Evolutionary conservation across 2,797 vertebrate genomes (phyloP).

Genomic region (Geotrypetes seraphini): DNA sequence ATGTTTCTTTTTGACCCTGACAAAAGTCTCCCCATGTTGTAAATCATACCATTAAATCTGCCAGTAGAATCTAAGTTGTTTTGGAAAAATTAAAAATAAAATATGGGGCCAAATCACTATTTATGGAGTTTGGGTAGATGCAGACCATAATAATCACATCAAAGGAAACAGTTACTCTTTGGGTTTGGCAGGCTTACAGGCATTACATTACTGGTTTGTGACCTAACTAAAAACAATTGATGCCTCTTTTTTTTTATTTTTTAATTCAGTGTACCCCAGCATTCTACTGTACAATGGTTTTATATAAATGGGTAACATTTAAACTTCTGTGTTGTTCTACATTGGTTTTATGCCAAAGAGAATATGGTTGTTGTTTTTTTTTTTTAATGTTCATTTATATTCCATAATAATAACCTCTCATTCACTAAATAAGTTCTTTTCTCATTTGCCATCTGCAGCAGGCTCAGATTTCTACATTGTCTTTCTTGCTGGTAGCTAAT

Average conservation of each 20-base stretch:
- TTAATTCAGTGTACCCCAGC: too few relatives aligned
- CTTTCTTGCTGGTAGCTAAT: not conserved
- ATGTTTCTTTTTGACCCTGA: constrained; percentile 69
- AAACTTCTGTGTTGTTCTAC: not conserved
- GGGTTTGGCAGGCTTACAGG: constrained; percentile 54
- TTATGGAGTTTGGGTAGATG: constrained; percentile 54
- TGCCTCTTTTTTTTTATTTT: too few relatives aligned
- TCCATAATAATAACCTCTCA: not conserved
- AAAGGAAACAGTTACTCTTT: constrained; percentile 53
- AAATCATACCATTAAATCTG: constrained; percentile 83
- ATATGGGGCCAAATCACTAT: constrained; percentile 55
- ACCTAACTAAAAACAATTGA: constrained; percentile 14
- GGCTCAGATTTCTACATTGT: not conserved
- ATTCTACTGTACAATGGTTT: not conserved
- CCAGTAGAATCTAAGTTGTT: constrained; percentile 57
- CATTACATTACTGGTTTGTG: constrained; percentile 50
- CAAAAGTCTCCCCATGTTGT: constrained; percentile 55
- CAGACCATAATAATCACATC: too few relatives aligned
- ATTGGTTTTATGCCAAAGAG: too few relatives aligned
- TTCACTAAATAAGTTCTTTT: not conserved
- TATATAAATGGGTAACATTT: not conserved
- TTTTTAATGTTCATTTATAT: not conserved
- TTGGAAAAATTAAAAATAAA: constrained; percentile 35
- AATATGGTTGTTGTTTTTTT: too few relatives aligned
- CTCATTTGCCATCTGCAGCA: not conserved